phyloP scores from a whole-genome alignment of 1,140 invertebrate species.

The Dolichoris vasculosae region DNA sequence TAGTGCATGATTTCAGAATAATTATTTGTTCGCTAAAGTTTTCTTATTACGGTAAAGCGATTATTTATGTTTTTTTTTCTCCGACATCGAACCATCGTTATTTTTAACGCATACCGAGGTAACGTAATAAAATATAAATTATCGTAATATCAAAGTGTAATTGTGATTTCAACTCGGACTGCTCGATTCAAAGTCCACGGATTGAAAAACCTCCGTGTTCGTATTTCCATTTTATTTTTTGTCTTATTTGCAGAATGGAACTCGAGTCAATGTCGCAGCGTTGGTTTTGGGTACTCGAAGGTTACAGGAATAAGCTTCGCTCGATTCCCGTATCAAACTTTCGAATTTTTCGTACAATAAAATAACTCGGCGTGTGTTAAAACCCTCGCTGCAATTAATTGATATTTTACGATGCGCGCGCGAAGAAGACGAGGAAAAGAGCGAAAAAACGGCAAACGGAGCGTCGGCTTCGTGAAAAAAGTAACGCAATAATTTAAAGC shows the following conservation, averaged over 20 bases:
- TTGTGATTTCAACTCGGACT: neutral
- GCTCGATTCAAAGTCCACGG: neutral
- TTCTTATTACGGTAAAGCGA: neutral
- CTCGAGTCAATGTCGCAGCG: neutral
- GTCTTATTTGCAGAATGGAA: neutral
- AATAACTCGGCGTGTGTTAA: neutral
- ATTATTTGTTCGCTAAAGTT: neutral
- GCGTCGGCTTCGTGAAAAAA: neutral
- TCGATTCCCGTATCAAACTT: neutral
- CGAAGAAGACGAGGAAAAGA: neutral
- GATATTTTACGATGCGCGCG: neutral
- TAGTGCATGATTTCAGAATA: neutral
- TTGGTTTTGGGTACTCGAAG: slow-evolving; percentile 1
- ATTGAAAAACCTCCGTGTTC: neutral
- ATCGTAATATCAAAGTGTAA: neutral
- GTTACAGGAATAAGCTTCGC: neutral
- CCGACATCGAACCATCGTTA: neutral
- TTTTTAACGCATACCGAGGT: neutral
- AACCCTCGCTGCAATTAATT: neutral
- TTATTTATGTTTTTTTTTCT: neutral
- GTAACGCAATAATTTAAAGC: neutral
- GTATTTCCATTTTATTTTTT: neutral
- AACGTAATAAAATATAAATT: neutral
- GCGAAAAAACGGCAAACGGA: neutral
- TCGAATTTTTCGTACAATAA: neutral